A percentile compares a stretch with the other conserved stretches of the same genome.
Conservation (phyloP, 30 jellyfish, hydroid and myxozoan genomes). For the Chironex yamaguchii region DNA sequence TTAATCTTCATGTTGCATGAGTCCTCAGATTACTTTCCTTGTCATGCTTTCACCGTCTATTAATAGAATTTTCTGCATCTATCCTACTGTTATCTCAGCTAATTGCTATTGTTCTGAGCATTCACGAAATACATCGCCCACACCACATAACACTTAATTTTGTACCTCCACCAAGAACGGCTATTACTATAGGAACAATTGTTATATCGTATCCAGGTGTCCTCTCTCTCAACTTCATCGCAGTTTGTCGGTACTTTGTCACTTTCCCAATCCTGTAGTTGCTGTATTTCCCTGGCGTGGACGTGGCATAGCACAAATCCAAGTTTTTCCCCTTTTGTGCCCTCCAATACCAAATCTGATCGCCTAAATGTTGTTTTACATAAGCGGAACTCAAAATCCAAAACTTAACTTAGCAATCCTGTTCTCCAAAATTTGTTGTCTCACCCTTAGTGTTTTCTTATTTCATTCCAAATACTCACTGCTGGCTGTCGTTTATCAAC, state of each 20-base stretch:
- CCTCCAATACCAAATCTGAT: neutral
- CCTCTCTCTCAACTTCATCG: neutral
- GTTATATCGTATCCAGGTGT: neutral
- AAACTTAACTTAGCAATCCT: neutral
- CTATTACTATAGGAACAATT: neutral
- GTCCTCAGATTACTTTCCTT: neutral
- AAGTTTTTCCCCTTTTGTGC: neutral
- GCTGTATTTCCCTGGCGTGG: neutral
- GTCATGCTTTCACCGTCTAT: neutral
- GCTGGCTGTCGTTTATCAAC: neutral
- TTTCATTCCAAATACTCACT: neutral
- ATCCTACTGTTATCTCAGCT: neutral
- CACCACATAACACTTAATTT: neutral
- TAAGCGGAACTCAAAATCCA: neutral
- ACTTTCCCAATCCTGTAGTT: neutral
- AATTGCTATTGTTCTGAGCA: neutral
- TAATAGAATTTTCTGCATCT: neutral
- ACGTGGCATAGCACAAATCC: neutral
- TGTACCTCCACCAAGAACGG: neutral
- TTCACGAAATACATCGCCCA: neutral
- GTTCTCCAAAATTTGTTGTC: neutral
- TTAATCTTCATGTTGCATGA: neutral
- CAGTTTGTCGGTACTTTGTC: neutral
- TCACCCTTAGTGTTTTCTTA: neutral
- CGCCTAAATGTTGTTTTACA: neutral